These are phyloP conservation scores for Conopomorpha cramerella DNA, from an alignment of 1,140 invertebrate species.

Conservation along the genomic window DNA sequence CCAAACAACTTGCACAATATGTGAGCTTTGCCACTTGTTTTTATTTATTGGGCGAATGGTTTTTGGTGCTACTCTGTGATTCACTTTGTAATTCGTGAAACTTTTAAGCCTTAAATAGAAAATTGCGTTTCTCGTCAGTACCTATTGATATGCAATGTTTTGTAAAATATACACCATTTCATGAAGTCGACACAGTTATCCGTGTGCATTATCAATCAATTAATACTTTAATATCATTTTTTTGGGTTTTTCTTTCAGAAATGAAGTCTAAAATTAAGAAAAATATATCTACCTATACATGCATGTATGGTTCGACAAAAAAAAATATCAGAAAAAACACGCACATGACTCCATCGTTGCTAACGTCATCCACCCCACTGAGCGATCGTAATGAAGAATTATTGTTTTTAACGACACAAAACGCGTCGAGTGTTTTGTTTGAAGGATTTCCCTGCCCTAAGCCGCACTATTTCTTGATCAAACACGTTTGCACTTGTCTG, in stretches of 20 bases:
- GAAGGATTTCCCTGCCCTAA: slow-evolving; percentile 41
- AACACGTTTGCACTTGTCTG: slow-evolving; percentile 40
- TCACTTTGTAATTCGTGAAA: too few relatives aligned
- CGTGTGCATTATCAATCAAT: too few relatives aligned
- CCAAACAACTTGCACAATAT: slow-evolving; percentile 31
- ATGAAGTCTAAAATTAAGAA: too few relatives aligned
- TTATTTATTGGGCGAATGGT: too few relatives aligned
- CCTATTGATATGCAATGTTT: too few relatives aligned
- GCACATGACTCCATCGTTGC: slow-evolving; percentile 14
- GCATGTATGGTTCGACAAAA: background rate
- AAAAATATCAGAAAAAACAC: slow-evolving; percentile 2
- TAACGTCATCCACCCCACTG: slow-evolving; percentile 15
- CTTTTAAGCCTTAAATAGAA: too few relatives aligned
- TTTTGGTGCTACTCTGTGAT: too few relatives aligned
- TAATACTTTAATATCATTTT: too few relatives aligned
- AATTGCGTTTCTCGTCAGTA: too few relatives aligned
- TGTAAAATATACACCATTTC: too few relatives aligned
- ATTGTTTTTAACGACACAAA: slow-evolving; percentile 44
- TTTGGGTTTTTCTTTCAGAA: too few relatives aligned
- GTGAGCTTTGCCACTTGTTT: slow-evolving; percentile 26
- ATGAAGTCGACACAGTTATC: too few relatives aligned
- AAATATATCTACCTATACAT: background rate
- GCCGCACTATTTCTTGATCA: slow-evolving; percentile 23
- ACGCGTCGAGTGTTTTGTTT: slow-evolving; percentile 35
- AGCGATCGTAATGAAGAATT: slow-evolving; percentile 44